Conservation (phyloP, 2,113 vertebrate species). For the Eudyptes chrysolophus region DNA sequence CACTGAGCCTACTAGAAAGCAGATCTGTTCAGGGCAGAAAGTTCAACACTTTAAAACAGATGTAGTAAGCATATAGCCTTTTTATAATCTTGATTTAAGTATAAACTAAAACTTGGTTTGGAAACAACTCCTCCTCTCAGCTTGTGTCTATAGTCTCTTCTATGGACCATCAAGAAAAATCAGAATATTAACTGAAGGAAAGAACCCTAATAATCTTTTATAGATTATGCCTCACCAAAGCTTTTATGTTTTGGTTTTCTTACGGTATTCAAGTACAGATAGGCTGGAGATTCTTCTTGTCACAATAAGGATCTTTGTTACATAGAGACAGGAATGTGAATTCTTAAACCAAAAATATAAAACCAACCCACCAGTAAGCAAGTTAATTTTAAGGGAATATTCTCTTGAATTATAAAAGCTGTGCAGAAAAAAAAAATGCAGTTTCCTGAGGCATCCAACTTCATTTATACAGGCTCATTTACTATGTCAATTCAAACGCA, state of each 20-base stretch:
- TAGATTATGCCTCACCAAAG: background rate
- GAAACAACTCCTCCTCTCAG: background rate
- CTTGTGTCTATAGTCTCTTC: background rate
- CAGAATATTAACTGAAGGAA: background rate
- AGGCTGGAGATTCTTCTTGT: background rate
- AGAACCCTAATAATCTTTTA: background rate
- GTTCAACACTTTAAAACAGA: background rate
- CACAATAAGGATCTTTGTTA: background rate
- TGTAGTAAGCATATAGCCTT: background rate
- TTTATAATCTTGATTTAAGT: background rate
- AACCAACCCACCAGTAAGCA: background rate
- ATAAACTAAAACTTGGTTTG: background rate
- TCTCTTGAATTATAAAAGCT: background rate
- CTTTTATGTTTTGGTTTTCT: background rate
- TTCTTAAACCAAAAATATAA: background rate
- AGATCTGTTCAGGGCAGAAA: background rate
- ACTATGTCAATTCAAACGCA: background rate
- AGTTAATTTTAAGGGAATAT: background rate
- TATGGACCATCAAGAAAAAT: background rate
- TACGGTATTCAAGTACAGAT: background rate
- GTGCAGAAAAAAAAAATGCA: background rate
- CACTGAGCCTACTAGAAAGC: background rate
- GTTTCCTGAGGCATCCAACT: background rate
- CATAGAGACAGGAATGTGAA: background rate
- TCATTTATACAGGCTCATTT: slow-evolving; percentile 12